Conservation (phyloP, 2,113 vertebrate species). For the Gadus macrocephalus region DNA sequence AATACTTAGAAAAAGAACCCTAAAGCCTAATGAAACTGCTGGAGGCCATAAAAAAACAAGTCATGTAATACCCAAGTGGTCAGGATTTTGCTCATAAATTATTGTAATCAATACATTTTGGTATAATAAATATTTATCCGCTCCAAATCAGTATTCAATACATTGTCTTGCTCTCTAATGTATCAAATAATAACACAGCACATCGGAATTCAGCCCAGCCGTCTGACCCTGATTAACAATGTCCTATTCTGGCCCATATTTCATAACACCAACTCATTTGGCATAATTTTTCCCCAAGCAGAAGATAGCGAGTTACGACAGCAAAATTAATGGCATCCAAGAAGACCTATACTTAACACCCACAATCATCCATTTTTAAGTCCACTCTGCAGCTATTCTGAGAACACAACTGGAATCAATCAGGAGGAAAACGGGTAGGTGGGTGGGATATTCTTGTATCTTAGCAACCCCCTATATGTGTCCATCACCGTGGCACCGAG, state of each 20-base stretch:
- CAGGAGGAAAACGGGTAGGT: too few relatives aligned
- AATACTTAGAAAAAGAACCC: not conserved
- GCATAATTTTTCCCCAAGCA: too few relatives aligned
- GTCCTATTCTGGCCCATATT: not conserved
- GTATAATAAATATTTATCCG: conserved; percentile 27
- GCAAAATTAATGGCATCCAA: too few relatives aligned
- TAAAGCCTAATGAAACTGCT: conserved; percentile 3
- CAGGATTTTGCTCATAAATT: conserved; percentile 2
- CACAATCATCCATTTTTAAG: too few relatives aligned
- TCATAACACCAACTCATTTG: not conserved
- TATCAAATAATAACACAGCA: conserved; percentile 31
- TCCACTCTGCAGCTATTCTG: too few relatives aligned
- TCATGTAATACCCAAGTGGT: conserved; percentile 5
- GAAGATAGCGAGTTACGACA: too few relatives aligned
- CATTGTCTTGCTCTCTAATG: conserved; percentile 27
- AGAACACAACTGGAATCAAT: too few relatives aligned
- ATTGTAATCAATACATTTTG: conserved; percentile 4
- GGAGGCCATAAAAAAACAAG: conserved; percentile 1
- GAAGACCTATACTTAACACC: too few relatives aligned
- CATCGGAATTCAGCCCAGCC: conserved; percentile 14
- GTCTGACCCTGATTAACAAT: not conserved
- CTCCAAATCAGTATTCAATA: conserved; percentile 27
- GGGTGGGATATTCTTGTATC: too few relatives aligned
- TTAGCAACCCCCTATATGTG: too few relatives aligned
- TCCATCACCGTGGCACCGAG: too few relatives aligned